phyloP scores from a whole-genome alignment of 2,113 vertebrate genomes.

The Oreochromis aureus region DNA sequence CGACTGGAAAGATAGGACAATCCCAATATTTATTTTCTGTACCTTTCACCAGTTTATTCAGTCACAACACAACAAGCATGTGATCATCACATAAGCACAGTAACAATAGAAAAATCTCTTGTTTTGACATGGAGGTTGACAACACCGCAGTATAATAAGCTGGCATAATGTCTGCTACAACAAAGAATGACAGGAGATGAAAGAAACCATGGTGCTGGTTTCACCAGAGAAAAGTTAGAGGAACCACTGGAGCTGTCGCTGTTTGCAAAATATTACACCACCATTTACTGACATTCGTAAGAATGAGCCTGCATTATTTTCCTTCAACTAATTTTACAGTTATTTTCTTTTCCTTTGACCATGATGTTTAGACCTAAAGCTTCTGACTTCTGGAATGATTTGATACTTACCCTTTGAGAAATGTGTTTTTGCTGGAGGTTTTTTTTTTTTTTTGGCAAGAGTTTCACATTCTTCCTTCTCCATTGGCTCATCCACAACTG shows the following conservation, averaged over 20 bases:
- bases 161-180: neutral
- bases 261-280: neutral
- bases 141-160: neutral
- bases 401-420: conserved; percentile 8
- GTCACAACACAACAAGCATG: neutral
- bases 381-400: conserved; percentile 10
- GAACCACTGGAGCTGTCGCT: neutral
- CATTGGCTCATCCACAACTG: conserved; percentile 61
- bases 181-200: conserved; percentile 25
- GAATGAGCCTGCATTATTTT: neutral
- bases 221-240: neutral
- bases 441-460: conserved; percentile 18
- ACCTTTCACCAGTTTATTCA: neutral
- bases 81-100: neutral
- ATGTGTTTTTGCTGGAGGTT: neutral
- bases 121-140: neutral
- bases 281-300: neutral
- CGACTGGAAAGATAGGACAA: neutral
- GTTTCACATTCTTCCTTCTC: conserved; percentile 49
- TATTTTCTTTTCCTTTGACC: neutral
- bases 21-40: neutral
- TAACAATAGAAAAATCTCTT: neutral
- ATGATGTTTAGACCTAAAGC: neutral
- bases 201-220: neutral
- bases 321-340: neutral